Evolutionary conservation across 1,140 invertebrate genomes (phyloP).

Genomic region (Brachionus koreanus): DNA sequence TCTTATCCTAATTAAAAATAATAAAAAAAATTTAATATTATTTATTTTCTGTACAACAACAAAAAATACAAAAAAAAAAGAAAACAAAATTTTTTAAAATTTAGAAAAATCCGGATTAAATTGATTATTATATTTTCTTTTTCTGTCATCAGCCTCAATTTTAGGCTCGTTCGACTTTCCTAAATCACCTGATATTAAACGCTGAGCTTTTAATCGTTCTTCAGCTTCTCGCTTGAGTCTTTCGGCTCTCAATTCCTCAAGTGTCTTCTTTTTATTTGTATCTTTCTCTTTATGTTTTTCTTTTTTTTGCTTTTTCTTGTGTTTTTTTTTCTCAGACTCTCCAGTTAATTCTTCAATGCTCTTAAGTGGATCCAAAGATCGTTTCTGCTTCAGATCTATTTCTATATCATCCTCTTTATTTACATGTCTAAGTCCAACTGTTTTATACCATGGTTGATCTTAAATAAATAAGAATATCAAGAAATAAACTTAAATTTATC

Average conservation of each 20-base stretch:
- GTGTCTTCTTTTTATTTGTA: slow-evolving; percentile 51
- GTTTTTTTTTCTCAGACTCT: slow-evolving; percentile 46
- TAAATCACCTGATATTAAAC: slow-evolving; percentile 46
- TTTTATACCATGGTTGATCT: background rate
- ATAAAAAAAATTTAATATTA: too few relatives aligned
- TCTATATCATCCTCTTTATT: slow-evolving; percentile 39
- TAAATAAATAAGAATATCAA: background rate
- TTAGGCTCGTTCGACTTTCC: slow-evolving; percentile 48
- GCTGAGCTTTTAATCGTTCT: slow-evolving; percentile 26
- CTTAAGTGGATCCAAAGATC: slow-evolving; percentile 67
- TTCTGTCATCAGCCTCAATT: slow-evolving; percentile 53
- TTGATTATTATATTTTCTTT: slow-evolving; percentile 82
- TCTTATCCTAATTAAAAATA: too few relatives aligned
- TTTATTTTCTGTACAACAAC: too few relatives aligned
- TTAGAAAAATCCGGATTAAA: slow-evolving; percentile 44
- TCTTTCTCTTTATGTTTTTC: slow-evolving; percentile 47
- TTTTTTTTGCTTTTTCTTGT: slow-evolving; percentile 52
- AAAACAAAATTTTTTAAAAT: background rate
- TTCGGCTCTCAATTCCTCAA: slow-evolving; percentile 73
- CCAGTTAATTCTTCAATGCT: slow-evolving; percentile 65
- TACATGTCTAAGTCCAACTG: background rate
- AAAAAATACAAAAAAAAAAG: background rate
- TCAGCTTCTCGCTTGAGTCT: slow-evolving; percentile 48
- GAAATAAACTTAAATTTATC: background rate
- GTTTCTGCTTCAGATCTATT: slow-evolving; percentile 46